Percentiles rank a stretch among this genome's conserved stretches.
phyloP scores from a whole-genome alignment of 2,797 vertebrate species.

The Hemitrygon akajei region DNA sequence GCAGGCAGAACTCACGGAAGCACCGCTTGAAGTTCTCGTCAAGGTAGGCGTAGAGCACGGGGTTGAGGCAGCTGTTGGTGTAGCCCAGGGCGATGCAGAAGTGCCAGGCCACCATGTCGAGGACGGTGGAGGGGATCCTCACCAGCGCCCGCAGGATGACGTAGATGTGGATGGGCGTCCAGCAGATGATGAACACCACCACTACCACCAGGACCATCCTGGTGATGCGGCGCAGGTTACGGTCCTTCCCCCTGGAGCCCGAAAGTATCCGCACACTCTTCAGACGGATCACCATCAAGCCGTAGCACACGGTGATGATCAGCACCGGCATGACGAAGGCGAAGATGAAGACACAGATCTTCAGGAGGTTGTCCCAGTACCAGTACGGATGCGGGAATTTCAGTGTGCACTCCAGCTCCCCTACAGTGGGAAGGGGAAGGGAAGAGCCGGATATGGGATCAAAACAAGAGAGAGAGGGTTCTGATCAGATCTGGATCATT shows the following conservation, averaged over 20 bases:
- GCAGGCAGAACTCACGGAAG: slow-evolving; percentile 94
- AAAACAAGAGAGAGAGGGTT: too few relatives aligned
- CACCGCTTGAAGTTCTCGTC: slow-evolving; percentile 99
- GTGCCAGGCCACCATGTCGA: slow-evolving; percentile 94
- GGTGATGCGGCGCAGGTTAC: slow-evolving; percentile 90
- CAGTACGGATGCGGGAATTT: slow-evolving; percentile 85
- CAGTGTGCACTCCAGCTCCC: slow-evolving; percentile 79
- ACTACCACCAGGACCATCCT: slow-evolving; percentile 97
- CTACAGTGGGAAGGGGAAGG: slow-evolving; percentile 43
- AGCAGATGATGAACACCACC: slow-evolving; percentile 93
- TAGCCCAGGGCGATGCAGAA: slow-evolving; percentile 97
- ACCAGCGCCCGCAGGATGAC: slow-evolving; percentile 91
- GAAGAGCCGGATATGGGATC: neutral
- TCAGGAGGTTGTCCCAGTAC: slow-evolving; percentile 98
- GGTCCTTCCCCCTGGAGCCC: slow-evolving; percentile 94
- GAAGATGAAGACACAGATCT: slow-evolving; percentile 98
- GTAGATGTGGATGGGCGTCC: slow-evolving; percentile 97
- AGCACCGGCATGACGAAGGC: slow-evolving; percentile 97
- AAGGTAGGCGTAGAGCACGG: slow-evolving; percentile 93
- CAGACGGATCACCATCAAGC: slow-evolving; percentile 93
- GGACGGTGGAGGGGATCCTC: slow-evolving; percentile 80
- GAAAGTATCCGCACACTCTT: slow-evolving; percentile 96
- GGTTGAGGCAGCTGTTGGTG: slow-evolving; percentile 93
- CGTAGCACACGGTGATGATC: slow-evolving; percentile 94
- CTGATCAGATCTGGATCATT: too few relatives aligned